phyloP scores from a whole-genome alignment of 2,113 vertebrate species.

The Clinocottus analis region DNA sequence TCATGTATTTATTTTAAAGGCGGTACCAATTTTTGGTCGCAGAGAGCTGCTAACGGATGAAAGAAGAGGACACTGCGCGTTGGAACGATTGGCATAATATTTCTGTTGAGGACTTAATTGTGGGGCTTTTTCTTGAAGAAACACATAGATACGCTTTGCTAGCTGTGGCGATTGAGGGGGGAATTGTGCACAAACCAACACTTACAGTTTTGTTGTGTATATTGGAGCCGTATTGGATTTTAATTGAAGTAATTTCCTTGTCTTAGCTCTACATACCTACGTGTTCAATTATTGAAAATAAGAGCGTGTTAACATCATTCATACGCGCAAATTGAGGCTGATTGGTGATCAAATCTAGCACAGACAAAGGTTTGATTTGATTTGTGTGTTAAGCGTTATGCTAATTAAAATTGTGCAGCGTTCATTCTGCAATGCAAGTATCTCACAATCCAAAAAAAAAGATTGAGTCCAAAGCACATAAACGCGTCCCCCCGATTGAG shows the following conservation, averaged over 20 bases:
- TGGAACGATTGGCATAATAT: slow-evolving; percentile 29
- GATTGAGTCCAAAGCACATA: slow-evolving; percentile 43
- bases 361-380: neutral
- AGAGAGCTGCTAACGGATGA: slow-evolving; percentile 26
- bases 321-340: slow-evolving; percentile 16
- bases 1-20: slow-evolving; percentile 42
- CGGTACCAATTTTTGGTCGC: slow-evolving; percentile 23
- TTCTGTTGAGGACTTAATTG: neutral
- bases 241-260: slow-evolving; percentile 21
- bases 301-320: neutral
- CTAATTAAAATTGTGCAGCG: slow-evolving; percentile 14
- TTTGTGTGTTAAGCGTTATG: slow-evolving; percentile 10
- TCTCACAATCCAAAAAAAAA: slow-evolving; percentile 52
- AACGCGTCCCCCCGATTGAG: slow-evolving; percentile 31
- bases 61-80: slow-evolving; percentile 26
- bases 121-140: slow-evolving; percentile 35
- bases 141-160: slow-evolving; percentile 23
- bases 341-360: slow-evolving; percentile 10
- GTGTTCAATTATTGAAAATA: slow-evolving; percentile 11
- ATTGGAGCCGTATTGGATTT: slow-evolving; percentile 33
- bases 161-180: neutral
- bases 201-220: slow-evolving; percentile 40
- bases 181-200: slow-evolving; percentile 29
- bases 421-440: slow-evolving; percentile 32
- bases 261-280: slow-evolving; percentile 4